Evolutionary conservation across 2,113 vertebrate species (phyloP).

Genomic region (Castor canadensis): DNA sequence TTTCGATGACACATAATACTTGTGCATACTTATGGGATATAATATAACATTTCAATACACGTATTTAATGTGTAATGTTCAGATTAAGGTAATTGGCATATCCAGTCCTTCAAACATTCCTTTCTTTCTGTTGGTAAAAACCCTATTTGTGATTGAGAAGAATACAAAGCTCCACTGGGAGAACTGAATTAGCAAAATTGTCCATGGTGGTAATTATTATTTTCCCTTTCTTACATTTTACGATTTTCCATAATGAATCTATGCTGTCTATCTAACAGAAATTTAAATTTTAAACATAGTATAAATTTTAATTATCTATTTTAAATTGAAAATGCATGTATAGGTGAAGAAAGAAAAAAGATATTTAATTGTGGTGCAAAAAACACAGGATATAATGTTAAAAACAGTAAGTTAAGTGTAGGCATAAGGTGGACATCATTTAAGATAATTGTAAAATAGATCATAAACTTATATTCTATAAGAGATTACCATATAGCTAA

Average conservation of each 20-base stretch:
- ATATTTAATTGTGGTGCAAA: no score
- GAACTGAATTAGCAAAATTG: neutral
- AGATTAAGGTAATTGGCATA: neutral
- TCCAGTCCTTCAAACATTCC: neutral
- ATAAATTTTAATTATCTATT: neutral
- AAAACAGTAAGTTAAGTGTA: neutral
- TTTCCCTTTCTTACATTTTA: neutral
- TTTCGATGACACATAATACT: neutral
- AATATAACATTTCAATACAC: neutral
- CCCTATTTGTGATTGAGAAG: neutral
- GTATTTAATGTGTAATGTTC: neutral
- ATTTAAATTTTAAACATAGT: constrained; percentile 26
- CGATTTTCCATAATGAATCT: neutral
- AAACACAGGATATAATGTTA: no score
- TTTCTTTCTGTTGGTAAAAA: neutral
- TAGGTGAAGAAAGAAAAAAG: no score
- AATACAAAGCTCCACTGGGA: neutral
- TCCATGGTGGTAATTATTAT: neutral
- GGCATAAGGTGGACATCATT: neutral
- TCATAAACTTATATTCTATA: constrained; percentile 16
- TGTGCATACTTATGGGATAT: neutral
- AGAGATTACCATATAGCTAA: constrained; percentile 89
- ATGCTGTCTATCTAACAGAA: neutral
- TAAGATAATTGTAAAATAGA: neutral
- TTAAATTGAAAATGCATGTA: constrained; percentile 53